These are phyloP conservation scores for Tylochromis polylepis DNA, from an alignment of 2,113 vertebrate species.

Conservation along the genomic window DNA sequence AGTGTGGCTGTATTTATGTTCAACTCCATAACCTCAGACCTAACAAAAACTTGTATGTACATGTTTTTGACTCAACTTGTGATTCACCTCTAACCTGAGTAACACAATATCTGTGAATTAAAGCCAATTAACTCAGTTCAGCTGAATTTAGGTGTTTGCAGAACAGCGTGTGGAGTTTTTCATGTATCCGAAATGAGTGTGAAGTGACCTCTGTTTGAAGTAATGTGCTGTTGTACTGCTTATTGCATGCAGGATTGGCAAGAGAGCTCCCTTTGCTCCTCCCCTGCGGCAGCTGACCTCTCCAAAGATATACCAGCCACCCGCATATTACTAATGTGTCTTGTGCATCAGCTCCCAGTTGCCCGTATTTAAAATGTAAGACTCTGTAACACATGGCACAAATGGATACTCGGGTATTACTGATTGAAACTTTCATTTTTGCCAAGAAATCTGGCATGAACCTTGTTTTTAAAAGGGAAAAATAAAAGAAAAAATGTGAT, in stretches of 20 bases:
- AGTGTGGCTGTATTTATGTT: slow-evolving; percentile 38
- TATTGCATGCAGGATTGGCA: slow-evolving; percentile 97
- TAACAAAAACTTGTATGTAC: neutral
- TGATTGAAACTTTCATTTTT: neutral
- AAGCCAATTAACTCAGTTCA: neutral
- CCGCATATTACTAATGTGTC: slow-evolving; percentile 82
- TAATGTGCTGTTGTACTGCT: slow-evolving; percentile 89
- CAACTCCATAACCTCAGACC: neutral
- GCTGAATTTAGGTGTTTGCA: neutral
- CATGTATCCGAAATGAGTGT: slow-evolving; percentile 71
- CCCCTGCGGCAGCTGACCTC: slow-evolving; percentile 83
- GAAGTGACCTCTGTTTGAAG: slow-evolving; percentile 81
- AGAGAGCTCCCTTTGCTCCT: slow-evolving; percentile 81
- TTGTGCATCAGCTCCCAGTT: slow-evolving; percentile 49
- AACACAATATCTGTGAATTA: neutral
- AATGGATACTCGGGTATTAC: neutral
- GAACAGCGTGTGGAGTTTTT: neutral
- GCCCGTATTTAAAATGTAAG: neutral
- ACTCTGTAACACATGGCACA: neutral
- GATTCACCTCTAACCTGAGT: neutral
- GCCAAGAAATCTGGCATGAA: neutral
- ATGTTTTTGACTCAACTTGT: neutral
- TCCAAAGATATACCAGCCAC: slow-evolving; percentile 84
- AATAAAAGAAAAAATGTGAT: no score
- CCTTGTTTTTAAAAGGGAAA: no score